Evolutionary conservation across 2,113 vertebrate genomes (phyloP), one percentile per base, ranked within the genome.

Genomic region (Oncorhynchus masou): DNA sequence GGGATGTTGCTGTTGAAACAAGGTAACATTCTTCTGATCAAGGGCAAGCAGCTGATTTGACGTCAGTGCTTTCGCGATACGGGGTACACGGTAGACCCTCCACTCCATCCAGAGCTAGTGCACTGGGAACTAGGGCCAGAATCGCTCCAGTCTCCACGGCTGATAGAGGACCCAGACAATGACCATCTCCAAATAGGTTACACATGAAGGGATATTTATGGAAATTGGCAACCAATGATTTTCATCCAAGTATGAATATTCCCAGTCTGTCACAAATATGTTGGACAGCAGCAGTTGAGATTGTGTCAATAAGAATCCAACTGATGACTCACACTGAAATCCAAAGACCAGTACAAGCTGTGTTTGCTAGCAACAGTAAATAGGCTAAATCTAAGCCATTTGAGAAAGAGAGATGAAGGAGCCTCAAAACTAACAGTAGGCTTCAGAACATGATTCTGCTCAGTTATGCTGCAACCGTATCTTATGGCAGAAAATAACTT

Each of bases 21-120:
- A 78, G 51, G 67, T 51, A 25, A 20, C 73, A 65, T 77, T 81
- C 78, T 48, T 79, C 25, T 74, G 27, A 70, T 20, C 71, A 70
- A 77, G 84, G 24, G 60, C 60, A 67, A 75, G 73, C 15, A 71
- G 70, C 34, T 64, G 25, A 54, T 45, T 70, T 74, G 51, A 79
- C n/a, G 54, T 70, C 67, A 79, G 34, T 25, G 29, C 45, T 11
- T 9, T 70, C 6, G 5, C 34, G 4, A 51, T 27, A 25, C 5
- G 1, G 60, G 60, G 60, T 45, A 49, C 4, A 5, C 12, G 34
- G 20, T 20, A 34, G 19, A 16, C 25, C 15, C 3, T 39, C 16
- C 8, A 34, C 16, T 69, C 29, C 68, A 34, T 15, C 29, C 68
- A 11, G 16, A 69, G 20, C 68, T 16, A 29, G 27, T 29, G 27